Conservation (phyloP, 2,797 vertebrate species). For the Characodon lateralis region DNA sequence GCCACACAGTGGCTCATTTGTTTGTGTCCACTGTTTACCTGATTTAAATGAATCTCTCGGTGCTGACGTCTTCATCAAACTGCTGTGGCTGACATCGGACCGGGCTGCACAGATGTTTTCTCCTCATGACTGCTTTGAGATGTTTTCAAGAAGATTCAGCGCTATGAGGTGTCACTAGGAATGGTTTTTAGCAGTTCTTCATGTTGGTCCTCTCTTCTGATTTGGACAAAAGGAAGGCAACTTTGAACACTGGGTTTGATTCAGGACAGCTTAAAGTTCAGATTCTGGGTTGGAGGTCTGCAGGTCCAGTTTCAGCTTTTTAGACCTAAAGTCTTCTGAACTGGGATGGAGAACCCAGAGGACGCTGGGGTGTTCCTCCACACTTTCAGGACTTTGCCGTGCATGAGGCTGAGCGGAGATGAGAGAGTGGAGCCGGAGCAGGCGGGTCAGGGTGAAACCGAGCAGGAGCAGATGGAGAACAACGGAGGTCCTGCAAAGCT, state of each 20-base stretch:
- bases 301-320: background rate
- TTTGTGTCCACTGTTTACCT: slow-evolving; percentile 21
- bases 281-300: background rate
- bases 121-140: background rate
- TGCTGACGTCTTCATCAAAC: background rate
- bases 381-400: background rate
- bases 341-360: slow-evolving; percentile 18
- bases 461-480: background rate
- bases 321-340: background rate
- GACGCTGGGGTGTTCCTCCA: background rate
- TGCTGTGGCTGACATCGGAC: background rate
- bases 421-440: background rate
- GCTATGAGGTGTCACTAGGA: background rate
- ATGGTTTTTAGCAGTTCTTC: background rate
- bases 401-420: fast-evolving
- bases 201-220: background rate
- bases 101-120: background rate
- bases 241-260: background rate
- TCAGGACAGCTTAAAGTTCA: background rate
- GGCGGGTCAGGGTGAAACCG: background rate
- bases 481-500: fast-evolving
- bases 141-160: background rate
- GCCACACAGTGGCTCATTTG: slow-evolving; percentile 25
- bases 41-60: background rate
- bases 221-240: background rate